phyloP scores from a whole-genome alignment of 2,888 invertebrate genomes.

The Resseliella maxima region DNA sequence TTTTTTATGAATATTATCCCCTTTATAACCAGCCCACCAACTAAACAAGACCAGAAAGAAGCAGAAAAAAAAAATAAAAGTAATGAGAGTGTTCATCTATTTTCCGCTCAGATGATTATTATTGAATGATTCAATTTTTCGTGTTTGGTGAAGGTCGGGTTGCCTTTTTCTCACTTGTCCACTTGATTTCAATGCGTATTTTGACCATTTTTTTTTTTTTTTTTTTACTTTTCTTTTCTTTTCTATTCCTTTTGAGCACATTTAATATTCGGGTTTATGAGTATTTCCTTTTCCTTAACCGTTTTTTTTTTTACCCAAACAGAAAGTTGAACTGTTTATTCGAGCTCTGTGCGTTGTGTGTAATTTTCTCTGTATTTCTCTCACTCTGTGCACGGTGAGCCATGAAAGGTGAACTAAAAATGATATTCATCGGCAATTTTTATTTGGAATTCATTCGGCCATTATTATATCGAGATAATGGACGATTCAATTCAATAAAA shows the following conservation, averaged over 20 bases:
- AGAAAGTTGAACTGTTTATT: too few relatives aligned
- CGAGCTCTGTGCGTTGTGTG: too few relatives aligned
- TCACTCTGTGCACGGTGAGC: not conserved
- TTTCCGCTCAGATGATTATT: conserved; percentile 48
- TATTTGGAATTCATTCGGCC: conserved; percentile 29
- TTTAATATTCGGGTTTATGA: not conserved
- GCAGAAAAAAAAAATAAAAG: conserved; percentile 4
- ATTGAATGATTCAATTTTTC: conserved; percentile 47
- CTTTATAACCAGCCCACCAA: not conserved
- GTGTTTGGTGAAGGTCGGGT: not conserved
- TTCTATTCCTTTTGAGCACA: not conserved
- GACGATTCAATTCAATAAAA: not conserved
- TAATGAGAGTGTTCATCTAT: conserved; percentile 41
- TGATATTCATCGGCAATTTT: conserved; percentile 30
- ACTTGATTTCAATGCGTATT: not conserved
- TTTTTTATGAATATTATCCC: conserved; percentile 44
- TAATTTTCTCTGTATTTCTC: too few relatives aligned
- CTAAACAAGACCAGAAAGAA: not conserved
- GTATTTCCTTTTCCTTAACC: conserved; percentile 27
- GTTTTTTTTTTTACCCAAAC: too few relatives aligned
- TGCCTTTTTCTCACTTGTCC: conserved; percentile 9
- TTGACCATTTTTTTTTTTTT: not conserved
- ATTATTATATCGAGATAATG: conserved; percentile 37
- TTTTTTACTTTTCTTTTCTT: not conserved
- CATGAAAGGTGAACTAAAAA: not conserved